Evolutionary conservation across 2,797 vertebrate species (phyloP).

Genomic region (Coregonus suidteri): DNA sequence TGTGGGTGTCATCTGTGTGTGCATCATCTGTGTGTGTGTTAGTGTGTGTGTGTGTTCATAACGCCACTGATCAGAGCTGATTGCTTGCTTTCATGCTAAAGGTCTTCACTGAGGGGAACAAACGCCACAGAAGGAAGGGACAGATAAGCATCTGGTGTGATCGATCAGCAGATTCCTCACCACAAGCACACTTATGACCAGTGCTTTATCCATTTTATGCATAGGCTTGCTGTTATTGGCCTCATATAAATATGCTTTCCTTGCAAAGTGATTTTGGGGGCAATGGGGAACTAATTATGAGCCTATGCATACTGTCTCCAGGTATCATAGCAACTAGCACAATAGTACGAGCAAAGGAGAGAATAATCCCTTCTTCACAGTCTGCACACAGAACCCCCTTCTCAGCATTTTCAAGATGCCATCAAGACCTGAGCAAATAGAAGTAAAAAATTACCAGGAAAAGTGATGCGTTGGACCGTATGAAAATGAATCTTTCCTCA

Average conservation of each 20-base stretch:
- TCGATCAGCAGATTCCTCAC: slow-evolving; percentile 43
- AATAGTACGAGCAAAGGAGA: slow-evolving; percentile 45
- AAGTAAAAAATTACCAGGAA: slow-evolving; percentile 37
- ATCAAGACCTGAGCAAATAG: slow-evolving; percentile 27
- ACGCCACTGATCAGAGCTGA: slow-evolving; percentile 63
- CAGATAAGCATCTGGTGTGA: slow-evolving; percentile 62
- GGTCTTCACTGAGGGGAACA: slow-evolving; percentile 45
- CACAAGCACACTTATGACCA: slow-evolving; percentile 30
- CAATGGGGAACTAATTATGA: slow-evolving; percentile 61
- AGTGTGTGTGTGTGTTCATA: slow-evolving; percentile 21
- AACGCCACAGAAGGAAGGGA: slow-evolving; percentile 26
- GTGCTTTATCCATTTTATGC: slow-evolving; percentile 1
- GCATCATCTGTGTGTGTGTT: not conserved
- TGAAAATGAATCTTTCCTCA: slow-evolving; percentile 14
- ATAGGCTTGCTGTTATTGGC: not conserved
- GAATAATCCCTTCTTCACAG: slow-evolving; percentile 49
- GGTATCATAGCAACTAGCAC: slow-evolving; percentile 59
- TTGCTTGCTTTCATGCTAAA: slow-evolving; percentile 43
- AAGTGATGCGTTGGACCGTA: slow-evolving; percentile 23
- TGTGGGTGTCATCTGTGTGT: too few species aligned
- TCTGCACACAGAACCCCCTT: slow-evolving; percentile 38
- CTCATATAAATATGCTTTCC: slow-evolving; percentile 25
- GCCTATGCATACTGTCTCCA: slow-evolving; percentile 45
- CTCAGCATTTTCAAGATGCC: slow-evolving; percentile 41
- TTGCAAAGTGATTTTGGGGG: slow-evolving; percentile 38